A percentile compares a stretch with the other conserved stretches of the same genome.
Conservation (phyloP, 1,140 invertebrate genomes). For the Scaptomyza graminum region DNA sequence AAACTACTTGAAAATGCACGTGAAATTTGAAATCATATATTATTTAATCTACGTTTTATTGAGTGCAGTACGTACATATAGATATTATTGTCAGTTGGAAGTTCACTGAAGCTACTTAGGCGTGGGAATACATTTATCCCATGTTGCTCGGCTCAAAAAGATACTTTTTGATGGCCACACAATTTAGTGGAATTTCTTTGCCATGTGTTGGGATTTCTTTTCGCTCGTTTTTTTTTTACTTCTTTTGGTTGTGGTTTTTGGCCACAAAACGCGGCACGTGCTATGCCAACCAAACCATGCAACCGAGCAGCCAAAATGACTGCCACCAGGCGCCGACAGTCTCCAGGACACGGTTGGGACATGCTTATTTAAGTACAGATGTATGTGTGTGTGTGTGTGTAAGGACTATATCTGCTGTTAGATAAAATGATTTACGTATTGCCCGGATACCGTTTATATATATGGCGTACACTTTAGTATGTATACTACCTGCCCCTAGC, state of each 20-base stretch:
- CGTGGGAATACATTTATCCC: conserved; percentile 63
- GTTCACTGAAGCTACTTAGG: conserved; percentile 37
- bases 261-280: conserved; percentile 29
- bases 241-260: conserved; percentile 1
- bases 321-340: conserved; percentile 6
- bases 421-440: conserved; percentile 73
- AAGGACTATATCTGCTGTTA: conserved; percentile 68
- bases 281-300: conserved; percentile 6
- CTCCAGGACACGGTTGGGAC: background rate
- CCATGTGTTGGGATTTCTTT: conserved; percentile 19
- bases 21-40: conserved; percentile 41
- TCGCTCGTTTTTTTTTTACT: too few species aligned
- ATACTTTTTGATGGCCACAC: conserved; percentile 26
- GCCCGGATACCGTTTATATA: conserved; percentile 7
- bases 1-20: background rate
- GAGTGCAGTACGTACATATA: conserved; percentile 27
- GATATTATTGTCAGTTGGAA: background rate
- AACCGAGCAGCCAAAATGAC: too few species aligned
- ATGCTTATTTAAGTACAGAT: conserved; percentile 16
- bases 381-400: conserved; percentile 16
- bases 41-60: conserved; percentile 52
- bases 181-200: conserved; percentile 15
- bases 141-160: conserved; percentile 34
- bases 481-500: background rate
- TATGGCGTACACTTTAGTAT: too few species aligned